Base-by-base conservation (phyloP, 2,113 vertebrate genomes). In the Oryzias celebensis region DNA sequence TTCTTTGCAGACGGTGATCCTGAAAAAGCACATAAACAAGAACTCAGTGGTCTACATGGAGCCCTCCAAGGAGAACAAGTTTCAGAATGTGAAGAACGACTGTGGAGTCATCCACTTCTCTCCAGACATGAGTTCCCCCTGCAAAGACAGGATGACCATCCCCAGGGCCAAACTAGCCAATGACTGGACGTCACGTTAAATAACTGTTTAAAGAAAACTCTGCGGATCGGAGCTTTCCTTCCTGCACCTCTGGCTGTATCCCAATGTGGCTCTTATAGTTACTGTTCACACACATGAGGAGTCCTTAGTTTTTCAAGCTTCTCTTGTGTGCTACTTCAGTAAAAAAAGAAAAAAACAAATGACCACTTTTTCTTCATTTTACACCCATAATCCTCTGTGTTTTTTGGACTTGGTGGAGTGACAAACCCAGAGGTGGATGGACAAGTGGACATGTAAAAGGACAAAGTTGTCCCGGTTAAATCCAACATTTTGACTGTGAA, bases 11-110 rank as follows among this genome's bases (percentile, higher is more conserved):
- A 90, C 91, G 1, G 91, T 93, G 71, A 92, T 92, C 68, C 79
- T 93, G 24, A 91, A 93, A 83, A 93, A 93, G 67, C 92, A 93
- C 2, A 78, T 92, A 16, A 93, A 92, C 83, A 92, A 90, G 81
- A 91, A 88, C 77, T 87, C 91, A 0, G 91, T 93, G 69, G 88
- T 92, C 28, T 92, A 93, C 77, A 90, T 92, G 91, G 92, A 93
- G 71, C 90, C 91, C 13, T 91, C 90, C 49, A 92, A 90, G 76
- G 92, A 93, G 78, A 91, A 90, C 81, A 91, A 90, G 63, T 90
- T 92, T 66, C 91, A 89, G 75, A 93, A 84, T 10, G 71, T 87
- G 68, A 92, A 90, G 85, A 92, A 81, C 36, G 90, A 91, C 80
- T 91, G 89, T 5, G 87, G 89, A 54, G 82, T 91, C 67, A 81